Conservation (phyloP, 2,113 vertebrate species). For the Laticauda laticaudata region DNA sequence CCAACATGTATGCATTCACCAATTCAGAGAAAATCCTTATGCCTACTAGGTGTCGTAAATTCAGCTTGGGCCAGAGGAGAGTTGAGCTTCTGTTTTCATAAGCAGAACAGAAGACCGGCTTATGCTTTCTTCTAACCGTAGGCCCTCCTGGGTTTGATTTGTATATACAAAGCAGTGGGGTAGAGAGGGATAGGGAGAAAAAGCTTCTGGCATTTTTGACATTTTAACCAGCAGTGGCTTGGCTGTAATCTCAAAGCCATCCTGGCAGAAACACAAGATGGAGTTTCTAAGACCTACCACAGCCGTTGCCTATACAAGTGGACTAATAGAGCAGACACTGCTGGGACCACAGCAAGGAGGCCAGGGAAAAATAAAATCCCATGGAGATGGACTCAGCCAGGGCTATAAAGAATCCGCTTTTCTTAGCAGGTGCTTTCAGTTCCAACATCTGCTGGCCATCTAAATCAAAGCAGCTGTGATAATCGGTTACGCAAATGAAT, state of each 20-base stretch:
- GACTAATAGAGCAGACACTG: constrained; percentile 63
- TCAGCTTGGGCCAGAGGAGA: background rate
- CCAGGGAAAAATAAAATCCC: constrained; percentile 69
- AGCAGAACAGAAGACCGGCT: constrained; percentile 30
- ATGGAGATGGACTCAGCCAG: constrained; percentile 46
- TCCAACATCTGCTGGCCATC: constrained; percentile 75
- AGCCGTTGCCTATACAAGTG: constrained; percentile 67
- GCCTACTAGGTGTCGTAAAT: constrained; percentile 39
- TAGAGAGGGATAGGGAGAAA: constrained; percentile 36
- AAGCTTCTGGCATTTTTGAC: constrained; percentile 71
- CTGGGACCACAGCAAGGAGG: constrained; percentile 68
- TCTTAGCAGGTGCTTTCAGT: constrained; percentile 76
- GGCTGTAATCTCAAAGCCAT: constrained; percentile 74
- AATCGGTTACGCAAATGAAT: constrained; percentile 66
- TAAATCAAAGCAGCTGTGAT: constrained; percentile 72
- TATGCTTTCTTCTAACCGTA: constrained; percentile 47
- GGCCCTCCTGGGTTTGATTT: constrained; percentile 46
- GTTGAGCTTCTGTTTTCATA: background rate
- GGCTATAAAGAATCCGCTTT: constrained; percentile 73
- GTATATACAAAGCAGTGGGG: constrained; percentile 46
- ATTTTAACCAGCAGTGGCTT: constrained; percentile 71
- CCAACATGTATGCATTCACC: background rate
- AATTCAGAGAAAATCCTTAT: background rate
- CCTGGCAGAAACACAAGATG: constrained; percentile 58
- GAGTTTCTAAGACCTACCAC: constrained; percentile 73